Conservation (phyloP, 2,797 vertebrate genomes). For the Macropus fuliginosus region DNA sequence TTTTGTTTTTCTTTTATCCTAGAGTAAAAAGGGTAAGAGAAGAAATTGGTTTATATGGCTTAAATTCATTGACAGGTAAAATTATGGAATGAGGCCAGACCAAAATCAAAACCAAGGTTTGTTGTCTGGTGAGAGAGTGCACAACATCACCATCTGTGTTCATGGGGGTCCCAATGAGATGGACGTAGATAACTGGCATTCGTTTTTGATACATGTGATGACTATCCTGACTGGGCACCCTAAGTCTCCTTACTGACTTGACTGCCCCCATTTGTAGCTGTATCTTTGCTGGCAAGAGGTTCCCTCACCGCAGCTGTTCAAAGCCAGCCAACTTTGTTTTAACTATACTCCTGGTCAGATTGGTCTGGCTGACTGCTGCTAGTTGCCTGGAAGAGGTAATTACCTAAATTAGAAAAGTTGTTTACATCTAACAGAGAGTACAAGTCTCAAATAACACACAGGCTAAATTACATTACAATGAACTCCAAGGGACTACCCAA, state of each 20-base stretch:
- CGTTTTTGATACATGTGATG: not conserved
- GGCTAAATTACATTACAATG: conserved; percentile 34
- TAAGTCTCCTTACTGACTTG: not conserved
- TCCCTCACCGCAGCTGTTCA: not conserved
- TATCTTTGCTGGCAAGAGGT: not conserved
- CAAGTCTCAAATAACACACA: conserved; percentile 6
- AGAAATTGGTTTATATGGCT: not conserved
- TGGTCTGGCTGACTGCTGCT: not conserved
- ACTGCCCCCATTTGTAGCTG: not conserved
- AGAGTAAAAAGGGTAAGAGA: conserved; percentile 10
- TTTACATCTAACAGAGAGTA: not conserved
- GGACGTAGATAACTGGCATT: not conserved
- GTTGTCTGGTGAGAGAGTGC: not conserved
- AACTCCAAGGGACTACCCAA: not conserved
- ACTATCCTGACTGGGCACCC: not conserved
- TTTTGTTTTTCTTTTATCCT: not conserved
- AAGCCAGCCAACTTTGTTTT: conserved; percentile 34
- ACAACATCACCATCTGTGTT: not conserved
- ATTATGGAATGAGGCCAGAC: not conserved
- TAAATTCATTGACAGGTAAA: not conserved
- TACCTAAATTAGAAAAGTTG: conserved; percentile 35
- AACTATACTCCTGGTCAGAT: conserved; percentile 18
- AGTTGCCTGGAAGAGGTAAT: not conserved
- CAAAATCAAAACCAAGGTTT: not conserved
- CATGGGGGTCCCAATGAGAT: not conserved